Conservation (phyloP, 2,797 vertebrate species). For the Diglossa cyanea region DNA sequence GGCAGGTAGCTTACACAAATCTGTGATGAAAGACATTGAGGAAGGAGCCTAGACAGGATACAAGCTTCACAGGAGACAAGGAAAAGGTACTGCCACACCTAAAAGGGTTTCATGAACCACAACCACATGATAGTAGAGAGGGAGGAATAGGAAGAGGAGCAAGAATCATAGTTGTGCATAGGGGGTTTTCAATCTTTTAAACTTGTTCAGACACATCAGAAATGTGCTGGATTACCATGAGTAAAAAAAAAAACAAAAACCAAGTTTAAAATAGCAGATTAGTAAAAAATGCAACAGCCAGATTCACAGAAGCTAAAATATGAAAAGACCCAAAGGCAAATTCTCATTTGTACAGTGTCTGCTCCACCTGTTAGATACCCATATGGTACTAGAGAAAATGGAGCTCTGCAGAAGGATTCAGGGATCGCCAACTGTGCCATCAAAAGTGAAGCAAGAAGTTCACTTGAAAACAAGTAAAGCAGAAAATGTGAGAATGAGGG, state of each 20-base stretch:
- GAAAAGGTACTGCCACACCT: background rate
- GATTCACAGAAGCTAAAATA: constrained; percentile 28
- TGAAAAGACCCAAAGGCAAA: constrained; percentile 53
- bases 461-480: background rate
- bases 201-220: background rate
- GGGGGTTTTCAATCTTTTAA: background rate
- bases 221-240: constrained; percentile 5
- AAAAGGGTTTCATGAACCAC: background rate
- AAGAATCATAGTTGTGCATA: background rate
- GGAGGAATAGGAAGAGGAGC: background rate
- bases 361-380: constrained; percentile 55
- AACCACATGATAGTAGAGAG: background rate
- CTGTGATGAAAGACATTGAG: background rate
- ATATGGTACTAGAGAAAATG: constrained; percentile 37
- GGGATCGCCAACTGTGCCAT: background rate
- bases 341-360: constrained; percentile 10
- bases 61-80: background rate
- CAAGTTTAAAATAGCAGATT: background rate
- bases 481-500: background rate
- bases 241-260: background rate
- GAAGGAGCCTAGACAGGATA: background rate
- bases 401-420: constrained; percentile 12
- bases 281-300: constrained; percentile 24
- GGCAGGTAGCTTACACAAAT: background rate
- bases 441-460: background rate